Percentiles rank a stretch among this genome's conserved stretches.
Conservation (phyloP, 2,113 vertebrate species). For the Spea multiplicata region DNA sequence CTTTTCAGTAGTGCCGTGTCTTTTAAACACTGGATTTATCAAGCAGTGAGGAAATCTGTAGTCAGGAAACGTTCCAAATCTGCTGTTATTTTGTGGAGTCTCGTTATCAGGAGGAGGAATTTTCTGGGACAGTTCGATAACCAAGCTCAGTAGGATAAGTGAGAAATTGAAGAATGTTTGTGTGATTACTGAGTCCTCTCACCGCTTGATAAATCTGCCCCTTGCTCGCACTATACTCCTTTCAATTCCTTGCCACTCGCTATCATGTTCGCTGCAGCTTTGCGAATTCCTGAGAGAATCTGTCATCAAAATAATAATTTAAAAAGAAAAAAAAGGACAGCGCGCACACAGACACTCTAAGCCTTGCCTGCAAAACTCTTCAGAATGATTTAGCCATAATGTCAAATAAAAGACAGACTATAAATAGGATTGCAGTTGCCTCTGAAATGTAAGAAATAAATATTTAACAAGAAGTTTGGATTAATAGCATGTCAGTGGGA, state of each 20-base stretch:
- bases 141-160: neutral
- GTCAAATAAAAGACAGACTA: neutral
- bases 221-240: neutral
- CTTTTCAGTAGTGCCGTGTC: neutral
- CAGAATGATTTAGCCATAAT: neutral
- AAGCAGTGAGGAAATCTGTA: neutral
- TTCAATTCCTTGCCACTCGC: neutral
- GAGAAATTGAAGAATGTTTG: neutral
- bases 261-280: neutral
- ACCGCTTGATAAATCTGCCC: neutral
- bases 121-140: neutral
- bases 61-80: neutral
- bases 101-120: neutral
- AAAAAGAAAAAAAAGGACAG: neutral
- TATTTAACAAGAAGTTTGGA: too few species aligned
- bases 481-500: too few species aligned
- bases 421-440: neutral
- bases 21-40: neutral
- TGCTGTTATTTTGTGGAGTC: slow-evolving; percentile 6
- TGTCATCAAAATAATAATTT: neutral
- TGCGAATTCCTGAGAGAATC: neutral
- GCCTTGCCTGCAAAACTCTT: neutral
- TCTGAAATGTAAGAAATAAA: too few species aligned
- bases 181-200: neutral
- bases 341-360: neutral